Base-by-base conservation (phyloP, 2,888 invertebrate genomes). In the Lepidochrysops patricia region DNA sequence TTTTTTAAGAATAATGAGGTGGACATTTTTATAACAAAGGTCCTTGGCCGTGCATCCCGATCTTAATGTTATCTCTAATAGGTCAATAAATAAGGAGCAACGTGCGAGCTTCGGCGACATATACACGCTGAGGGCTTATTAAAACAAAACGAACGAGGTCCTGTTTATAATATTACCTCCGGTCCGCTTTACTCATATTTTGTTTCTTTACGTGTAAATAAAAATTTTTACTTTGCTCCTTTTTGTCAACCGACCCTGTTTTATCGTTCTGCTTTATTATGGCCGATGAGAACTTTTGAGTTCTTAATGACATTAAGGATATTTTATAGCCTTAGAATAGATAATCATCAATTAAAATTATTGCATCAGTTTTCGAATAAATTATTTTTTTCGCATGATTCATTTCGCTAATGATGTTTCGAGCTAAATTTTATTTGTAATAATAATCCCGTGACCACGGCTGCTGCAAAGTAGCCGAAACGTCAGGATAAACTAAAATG, bases 51-150 rank as follows among this genome's bases (percentile, higher is more conserved):
- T 88, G 87, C 87, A 86, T 88, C 87, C 85, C 80, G 89, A 88
- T 88, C 88, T 87, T 82, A 85, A 87, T 88, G 87, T 88, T 88
- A 89, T 89, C 88, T 89, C 87, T 89, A 89, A 89, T 89, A 89
- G 88, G 87, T 82, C 87, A 89, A 89, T 89, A 89, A 89, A 89
- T 89, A 87, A 88, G 75, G 73, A 78, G 77, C 82, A 84, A 86
- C 88, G 88, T 84, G 88, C 84, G 85, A 88, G 86, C 88, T 83
- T 84, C 84, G 82, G 80, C 82, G 84, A 88, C 86, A 83, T 72
- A 79, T 81, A 84, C 82, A 84, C 73, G 79, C 76, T 78, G 77
- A 76, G 76, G 77, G 77, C 79, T 83, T 83, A 84, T 83, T 84
- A 83, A 81, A 85, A 86, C 77, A 84, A 87, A 82, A 84, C 75